Conservation (phyloP, 2,888 invertebrate species). For the Spicauda simplicius region DNA sequence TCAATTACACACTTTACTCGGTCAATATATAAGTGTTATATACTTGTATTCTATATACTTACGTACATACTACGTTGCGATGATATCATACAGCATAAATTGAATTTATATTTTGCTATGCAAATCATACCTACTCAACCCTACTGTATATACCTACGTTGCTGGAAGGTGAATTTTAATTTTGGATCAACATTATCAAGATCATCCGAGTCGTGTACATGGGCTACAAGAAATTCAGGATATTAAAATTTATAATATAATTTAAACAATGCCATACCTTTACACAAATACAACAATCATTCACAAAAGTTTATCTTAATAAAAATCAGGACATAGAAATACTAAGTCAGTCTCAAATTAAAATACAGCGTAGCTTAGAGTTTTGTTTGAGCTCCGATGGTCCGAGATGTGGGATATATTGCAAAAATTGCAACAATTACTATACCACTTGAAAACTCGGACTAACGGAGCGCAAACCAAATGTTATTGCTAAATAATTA, state of each 20-base stretch:
- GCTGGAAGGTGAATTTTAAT: too few species aligned
- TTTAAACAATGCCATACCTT: slow-evolving; percentile 33
- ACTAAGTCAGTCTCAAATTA: slow-evolving; percentile 48
- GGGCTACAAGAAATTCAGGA: slow-evolving; percentile 29
- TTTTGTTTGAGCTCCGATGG: not conserved
- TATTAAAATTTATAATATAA: slow-evolving; percentile 36
- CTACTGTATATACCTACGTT: too few species aligned
- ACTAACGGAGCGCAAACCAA: slow-evolving; percentile 12
- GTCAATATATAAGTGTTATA: too few species aligned
- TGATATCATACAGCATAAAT: too few species aligned
- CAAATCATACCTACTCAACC: too few species aligned
- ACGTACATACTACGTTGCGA: too few species aligned
- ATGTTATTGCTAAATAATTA: slow-evolving; percentile 17
- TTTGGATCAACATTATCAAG: not conserved
- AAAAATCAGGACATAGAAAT: slow-evolving; percentile 35
- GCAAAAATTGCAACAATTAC: slow-evolving; percentile 4
- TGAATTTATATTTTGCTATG: too few species aligned
- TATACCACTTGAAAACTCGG: not conserved
- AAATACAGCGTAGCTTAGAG: slow-evolving; percentile 36
- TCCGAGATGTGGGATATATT: not conserved
- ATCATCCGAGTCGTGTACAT: slow-evolving; percentile 11
- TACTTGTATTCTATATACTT: not conserved
- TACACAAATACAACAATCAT: slow-evolving; percentile 34
- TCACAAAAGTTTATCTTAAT: slow-evolving; percentile 31
- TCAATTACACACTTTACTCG: not conserved